Base-by-base conservation (phyloP, 2,888 invertebrate genomes). In the Tetanocera ferruginea region DNA sequence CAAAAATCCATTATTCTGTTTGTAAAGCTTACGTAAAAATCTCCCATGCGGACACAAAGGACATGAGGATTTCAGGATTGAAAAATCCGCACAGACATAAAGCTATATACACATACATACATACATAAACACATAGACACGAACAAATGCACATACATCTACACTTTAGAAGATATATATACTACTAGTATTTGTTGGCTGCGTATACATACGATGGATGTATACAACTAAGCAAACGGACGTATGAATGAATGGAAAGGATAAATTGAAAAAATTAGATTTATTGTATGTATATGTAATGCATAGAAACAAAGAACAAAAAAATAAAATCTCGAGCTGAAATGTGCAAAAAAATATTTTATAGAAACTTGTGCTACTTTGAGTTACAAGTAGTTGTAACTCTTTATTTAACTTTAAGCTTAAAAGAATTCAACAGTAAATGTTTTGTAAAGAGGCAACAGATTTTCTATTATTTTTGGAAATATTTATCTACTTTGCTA, bases 1-100 rank as follows among this genome's bases (percentile, higher is more conserved):
- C 77, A 82, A 81, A 84, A 85, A 86, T 88, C 87, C 88, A 87
- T 87, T 87, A 87, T 88, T 87, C 88, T 82, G 87, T 87, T 87
- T 83, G 83, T 82, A 83, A 83, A 84, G 86, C 85, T 86, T 86
- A 84, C 84, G 86, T 82, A 85, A 84, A 87, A 88, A 87, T 87
- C 88, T 88, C 86, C 88, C 82, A 85, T 83, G 86, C 84, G 88
- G 84, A 86, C 86, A 86, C 82, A 85, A 79, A 83, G 83, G 83
- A 86, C 84, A 84, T 83, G 85, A 84, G 87, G 87, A 86, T 87
- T 86, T 84, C 84, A 83, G 86, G 85, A 86, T 86, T 85, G 87
- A 85, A 87, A 87, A 87, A 86, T 86, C 86, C 87, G 85, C 69
- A 78, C 74, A 52, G 70, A 70, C 57, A 51, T 51, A 64, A 34